A percentile compares a stretch with the other conserved stretches of the same genome.
These are phyloP conservation scores for Physocephala rufipes DNA, from an alignment of 2,888 invertebrate genomes.

Conservation along the genomic window DNA sequence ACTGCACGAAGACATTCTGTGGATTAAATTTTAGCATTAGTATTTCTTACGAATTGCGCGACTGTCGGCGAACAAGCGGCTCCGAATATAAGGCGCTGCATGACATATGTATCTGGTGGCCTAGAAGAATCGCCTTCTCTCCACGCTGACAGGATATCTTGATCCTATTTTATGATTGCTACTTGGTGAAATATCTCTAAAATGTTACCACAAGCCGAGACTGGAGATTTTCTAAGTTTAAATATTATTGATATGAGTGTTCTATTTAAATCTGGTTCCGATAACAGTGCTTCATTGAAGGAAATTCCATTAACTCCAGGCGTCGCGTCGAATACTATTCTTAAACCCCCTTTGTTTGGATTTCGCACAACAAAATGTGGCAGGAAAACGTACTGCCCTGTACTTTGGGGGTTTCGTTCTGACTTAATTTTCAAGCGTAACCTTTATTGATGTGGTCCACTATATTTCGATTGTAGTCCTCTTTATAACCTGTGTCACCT, in stretches of 20 bases:
- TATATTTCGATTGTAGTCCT: not conserved
- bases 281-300: not conserved
- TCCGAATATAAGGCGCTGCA: constrained; percentile 40
- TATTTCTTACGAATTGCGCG: constrained; percentile 47
- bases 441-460: not conserved
- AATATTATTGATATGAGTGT: constrained; percentile 25
- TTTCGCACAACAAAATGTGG: constrained; percentile 37
- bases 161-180: constrained; percentile 31
- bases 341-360: constrained; percentile 28
- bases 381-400: constrained; percentile 22
- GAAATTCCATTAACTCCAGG: not conserved
- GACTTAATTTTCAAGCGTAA: not conserved
- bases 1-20: constrained; percentile 43
- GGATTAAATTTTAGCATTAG: constrained; percentile 45
- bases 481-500: constrained; percentile 23
- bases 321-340: constrained; percentile 14
- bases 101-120: constrained; percentile 31
- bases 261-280: constrained; percentile 24
- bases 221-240: constrained; percentile 35
- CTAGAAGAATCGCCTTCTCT: constrained; percentile 8
- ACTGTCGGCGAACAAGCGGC: constrained; percentile 39
- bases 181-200: constrained; percentile 42
- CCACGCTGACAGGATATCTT: constrained; percentile 38
- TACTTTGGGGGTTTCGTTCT: not conserved
- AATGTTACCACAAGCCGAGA: constrained; percentile 36